Percentiles rank a stretch among this genome's conserved stretches.
Evolutionary conservation across 1,140 invertebrate species (phyloP).

Genomic region (Drosophila tsacasi): DNA sequence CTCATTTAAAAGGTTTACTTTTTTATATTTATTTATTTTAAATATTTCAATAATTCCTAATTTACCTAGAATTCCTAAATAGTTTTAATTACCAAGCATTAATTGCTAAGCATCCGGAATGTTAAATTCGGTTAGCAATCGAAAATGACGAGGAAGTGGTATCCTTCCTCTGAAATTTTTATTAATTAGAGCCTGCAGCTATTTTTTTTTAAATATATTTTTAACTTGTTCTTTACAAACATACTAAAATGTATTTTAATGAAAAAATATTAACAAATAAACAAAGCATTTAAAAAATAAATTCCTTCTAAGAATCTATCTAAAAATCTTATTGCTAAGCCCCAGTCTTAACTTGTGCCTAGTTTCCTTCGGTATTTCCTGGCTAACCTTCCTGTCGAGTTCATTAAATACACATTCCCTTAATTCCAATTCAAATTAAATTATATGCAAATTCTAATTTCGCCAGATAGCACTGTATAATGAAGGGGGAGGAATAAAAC

Average conservation of each 20-base stretch:
- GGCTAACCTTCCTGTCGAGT: background rate
- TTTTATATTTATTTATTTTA: too few species aligned
- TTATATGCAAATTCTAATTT: slow-evolving; percentile 28
- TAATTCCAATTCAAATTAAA: background rate
- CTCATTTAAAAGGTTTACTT: background rate
- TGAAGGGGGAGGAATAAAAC: slow-evolving; percentile 37
- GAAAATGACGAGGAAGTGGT: too few species aligned
- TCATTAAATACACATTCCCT: slow-evolving; percentile 12
- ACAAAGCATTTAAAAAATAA: background rate
- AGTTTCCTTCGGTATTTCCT: background rate
- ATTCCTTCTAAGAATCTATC: background rate
- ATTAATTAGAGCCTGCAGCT: too few species aligned
- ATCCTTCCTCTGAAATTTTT: too few species aligned
- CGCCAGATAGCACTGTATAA: slow-evolving; percentile 49
- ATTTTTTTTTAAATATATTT: too few species aligned
- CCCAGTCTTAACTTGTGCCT: background rate
- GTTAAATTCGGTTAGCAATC: too few species aligned
- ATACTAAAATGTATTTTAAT: background rate
- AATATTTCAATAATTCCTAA: background rate
- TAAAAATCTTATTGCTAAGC: background rate
- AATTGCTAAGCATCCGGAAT: background rate
- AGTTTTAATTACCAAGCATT: background rate
- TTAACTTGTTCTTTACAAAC: background rate
- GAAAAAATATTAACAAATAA: background rate
- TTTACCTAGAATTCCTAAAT: background rate